Evolutionary conservation across 1,140 invertebrate species (phyloP).

Genomic region (Teleopsis dalmanni): DNA sequence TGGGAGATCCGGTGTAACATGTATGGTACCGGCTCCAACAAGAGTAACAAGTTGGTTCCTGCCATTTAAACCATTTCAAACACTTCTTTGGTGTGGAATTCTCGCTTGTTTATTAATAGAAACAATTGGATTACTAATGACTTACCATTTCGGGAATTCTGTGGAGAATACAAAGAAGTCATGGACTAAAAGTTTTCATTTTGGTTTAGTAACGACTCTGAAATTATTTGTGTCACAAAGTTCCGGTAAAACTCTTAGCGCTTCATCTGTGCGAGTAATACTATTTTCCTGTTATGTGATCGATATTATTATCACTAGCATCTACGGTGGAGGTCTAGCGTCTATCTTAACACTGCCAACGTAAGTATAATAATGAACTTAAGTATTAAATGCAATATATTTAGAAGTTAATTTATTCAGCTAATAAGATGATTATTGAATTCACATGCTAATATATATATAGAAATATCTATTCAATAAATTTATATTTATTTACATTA

Average conservation of each 20-base stretch:
- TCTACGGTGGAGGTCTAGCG: slow-evolving; percentile 33
- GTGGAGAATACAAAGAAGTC: neutral
- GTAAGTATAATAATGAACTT: slow-evolving; percentile 8
- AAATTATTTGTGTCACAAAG: slow-evolving; percentile 35
- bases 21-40: slow-evolving; percentile 27
- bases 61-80: slow-evolving; percentile 29
- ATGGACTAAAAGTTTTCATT: slow-evolving; percentile 18
- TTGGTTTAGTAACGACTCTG: slow-evolving; percentile 24
- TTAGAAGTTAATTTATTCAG: neutral
- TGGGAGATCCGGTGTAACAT: slow-evolving; percentile 32
- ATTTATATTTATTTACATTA: no score
- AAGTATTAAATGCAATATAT: no score
- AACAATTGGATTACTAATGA: slow-evolving; percentile 16
- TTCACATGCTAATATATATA: neutral
- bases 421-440: neutral
- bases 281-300: slow-evolving; percentile 33
- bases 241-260: slow-evolving; percentile 24
- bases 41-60: slow-evolving; percentile 29
- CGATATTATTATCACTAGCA: slow-evolving; percentile 34
- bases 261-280: slow-evolving; percentile 24
- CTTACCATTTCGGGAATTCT: slow-evolving; percentile 10
- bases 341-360: slow-evolving; percentile 31
- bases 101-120: slow-evolving; percentile 21
- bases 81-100: slow-evolving; percentile 26
- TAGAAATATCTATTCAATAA: no score